Evolutionary conservation across 2,797 vertebrate genomes (phyloP).

Genomic region (Danio choprae): DNA sequence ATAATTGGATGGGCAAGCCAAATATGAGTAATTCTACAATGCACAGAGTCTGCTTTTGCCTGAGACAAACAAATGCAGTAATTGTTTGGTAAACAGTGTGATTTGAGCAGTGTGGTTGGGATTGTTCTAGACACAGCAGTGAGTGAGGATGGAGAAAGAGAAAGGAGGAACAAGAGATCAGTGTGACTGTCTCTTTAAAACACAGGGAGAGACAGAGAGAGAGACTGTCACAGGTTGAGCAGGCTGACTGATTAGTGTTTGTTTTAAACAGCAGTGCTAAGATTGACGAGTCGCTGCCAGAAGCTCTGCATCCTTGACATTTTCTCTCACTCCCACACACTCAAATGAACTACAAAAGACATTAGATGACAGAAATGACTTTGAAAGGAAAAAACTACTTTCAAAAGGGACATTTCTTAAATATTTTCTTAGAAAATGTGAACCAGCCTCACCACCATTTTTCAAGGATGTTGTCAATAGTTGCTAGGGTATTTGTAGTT

Average conservation of each 20-base stretch:
- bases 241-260: constrained; percentile 72
- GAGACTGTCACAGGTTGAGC: constrained; percentile 57
- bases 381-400: neutral
- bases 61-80: constrained; percentile 31
- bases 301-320: constrained; percentile 47
- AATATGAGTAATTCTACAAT: constrained; percentile 13
- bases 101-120: constrained; percentile 34
- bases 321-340: constrained; percentile 31
- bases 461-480: neutral
- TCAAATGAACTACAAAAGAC: constrained; percentile 38
- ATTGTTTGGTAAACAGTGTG: constrained; percentile 43
- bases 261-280: constrained; percentile 68
- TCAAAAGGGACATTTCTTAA: neutral
- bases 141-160: constrained; percentile 31
- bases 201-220: constrained; percentile 14
- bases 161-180: constrained; percentile 23
- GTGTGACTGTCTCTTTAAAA: constrained; percentile 47
- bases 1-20: constrained; percentile 40
- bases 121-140: constrained; percentile 48
- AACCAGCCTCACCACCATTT: neutral
- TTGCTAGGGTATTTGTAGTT: neutral
- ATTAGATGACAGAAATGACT: constrained; percentile 20
- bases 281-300: constrained; percentile 62
- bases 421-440: neutral
- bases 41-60: constrained; percentile 29